Evolutionary conservation across 2,797 vertebrate genomes (phyloP).

Genomic region (Otolemur crassicaudatus): DNA sequence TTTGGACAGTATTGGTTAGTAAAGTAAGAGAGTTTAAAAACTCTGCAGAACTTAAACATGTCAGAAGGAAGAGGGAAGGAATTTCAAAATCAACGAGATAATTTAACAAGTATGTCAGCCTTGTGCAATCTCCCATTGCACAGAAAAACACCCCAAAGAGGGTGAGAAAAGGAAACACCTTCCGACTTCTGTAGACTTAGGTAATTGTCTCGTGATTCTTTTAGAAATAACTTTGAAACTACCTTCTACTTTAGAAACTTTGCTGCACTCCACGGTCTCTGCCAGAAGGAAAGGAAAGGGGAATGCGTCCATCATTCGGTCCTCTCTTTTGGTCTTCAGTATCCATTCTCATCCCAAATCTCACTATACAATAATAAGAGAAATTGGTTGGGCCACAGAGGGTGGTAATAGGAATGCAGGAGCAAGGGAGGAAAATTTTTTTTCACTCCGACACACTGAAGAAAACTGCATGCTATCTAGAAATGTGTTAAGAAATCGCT

Average conservation of each 20-base stretch:
- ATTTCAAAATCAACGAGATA: not conserved
- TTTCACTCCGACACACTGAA: not conserved
- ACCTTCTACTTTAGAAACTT: not conserved
- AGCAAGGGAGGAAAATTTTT: not conserved
- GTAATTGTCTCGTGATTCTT: not conserved
- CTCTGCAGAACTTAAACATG: not conserved
- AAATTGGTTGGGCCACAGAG: not conserved
- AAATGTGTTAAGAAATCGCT: not conserved
- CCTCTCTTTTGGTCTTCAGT: not conserved
- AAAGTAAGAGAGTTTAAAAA: not conserved
- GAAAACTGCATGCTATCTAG: not conserved
- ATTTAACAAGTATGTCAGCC: not conserved
- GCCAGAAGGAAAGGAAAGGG: not conserved
- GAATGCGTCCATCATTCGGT: not conserved
- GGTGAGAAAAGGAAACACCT: not conserved
- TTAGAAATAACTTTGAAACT: not conserved
- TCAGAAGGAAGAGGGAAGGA: not conserved
- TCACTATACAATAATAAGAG: not conserved
- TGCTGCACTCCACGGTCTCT: not conserved
- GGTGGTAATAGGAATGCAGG: not conserved
- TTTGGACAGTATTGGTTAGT: not conserved
- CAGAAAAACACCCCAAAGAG: not conserved
- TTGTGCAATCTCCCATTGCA: not conserved
- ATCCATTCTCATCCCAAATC: not conserved
- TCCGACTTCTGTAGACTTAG: not conserved